Percentiles rank a stretch among this genome's conserved stretches.
These are phyloP conservation scores for Anoura caudifer DNA, from an alignment of 2,113 vertebrate genomes.

Conservation along the genomic window DNA sequence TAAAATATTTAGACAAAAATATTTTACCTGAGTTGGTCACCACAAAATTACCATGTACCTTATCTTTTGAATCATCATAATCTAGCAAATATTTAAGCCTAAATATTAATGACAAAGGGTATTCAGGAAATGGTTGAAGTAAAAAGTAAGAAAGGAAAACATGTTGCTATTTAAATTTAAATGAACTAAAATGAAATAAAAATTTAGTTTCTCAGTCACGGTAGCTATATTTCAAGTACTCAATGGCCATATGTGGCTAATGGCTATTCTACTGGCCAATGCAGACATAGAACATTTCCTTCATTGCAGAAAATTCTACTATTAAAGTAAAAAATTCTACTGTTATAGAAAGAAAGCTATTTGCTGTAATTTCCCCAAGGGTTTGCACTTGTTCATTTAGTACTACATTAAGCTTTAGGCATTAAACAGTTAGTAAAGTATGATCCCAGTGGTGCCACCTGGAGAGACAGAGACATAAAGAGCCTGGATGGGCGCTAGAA, in stretches of 20 bases:
- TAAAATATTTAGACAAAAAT: neutral
- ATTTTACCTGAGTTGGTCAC: neutral
- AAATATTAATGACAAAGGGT: neutral
- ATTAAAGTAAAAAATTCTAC: neutral
- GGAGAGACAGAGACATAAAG: neutral
- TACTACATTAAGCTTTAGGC: no score
- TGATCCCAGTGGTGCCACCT: neutral
- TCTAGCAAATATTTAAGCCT: neutral
- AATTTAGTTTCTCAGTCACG: neutral
- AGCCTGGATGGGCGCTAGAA: neutral
- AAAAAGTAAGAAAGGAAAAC: neutral
- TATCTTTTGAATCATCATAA: neutral
- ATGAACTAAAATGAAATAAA: neutral
- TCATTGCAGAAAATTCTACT: neutral
- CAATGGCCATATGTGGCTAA: neutral
- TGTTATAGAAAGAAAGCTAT: neutral
- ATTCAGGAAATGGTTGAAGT: neutral
- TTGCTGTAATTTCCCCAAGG: neutral
- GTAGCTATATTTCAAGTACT: neutral
- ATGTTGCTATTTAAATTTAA: neutral
- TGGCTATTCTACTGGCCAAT: neutral
- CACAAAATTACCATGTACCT: neutral
- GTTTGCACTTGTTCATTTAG: neutral
- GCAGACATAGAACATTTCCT: neutral
- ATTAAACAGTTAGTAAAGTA: neutral